phyloP scores from a whole-genome alignment of 2,113 vertebrate genomes.

The Cinclus cinclus region DNA sequence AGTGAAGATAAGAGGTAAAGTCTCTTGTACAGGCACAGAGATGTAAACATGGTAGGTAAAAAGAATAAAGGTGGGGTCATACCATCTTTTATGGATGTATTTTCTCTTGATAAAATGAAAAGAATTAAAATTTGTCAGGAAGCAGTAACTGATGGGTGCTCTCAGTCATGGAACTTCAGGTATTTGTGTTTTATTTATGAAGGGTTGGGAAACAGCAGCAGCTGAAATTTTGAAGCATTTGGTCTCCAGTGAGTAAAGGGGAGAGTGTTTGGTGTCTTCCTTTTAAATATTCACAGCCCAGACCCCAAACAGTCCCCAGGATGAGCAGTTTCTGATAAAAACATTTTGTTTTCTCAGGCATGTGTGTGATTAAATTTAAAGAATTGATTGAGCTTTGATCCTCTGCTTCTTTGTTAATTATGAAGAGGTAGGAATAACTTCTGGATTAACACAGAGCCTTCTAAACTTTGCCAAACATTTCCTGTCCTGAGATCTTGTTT shows the following conservation, averaged over 20 bases:
- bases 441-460: background rate
- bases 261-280: background rate
- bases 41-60: background rate
- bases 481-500: background rate
- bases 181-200: background rate
- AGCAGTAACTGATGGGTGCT: background rate
- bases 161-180: background rate
- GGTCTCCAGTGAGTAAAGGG: background rate
- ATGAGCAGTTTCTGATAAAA: background rate
- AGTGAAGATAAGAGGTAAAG: background rate
- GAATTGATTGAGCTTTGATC: background rate
- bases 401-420: background rate
- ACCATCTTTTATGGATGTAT: background rate
- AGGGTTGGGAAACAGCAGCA: background rate
- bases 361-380: background rate
- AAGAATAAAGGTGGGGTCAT: background rate
- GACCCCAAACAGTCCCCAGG: background rate
- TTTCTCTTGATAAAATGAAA: background rate
- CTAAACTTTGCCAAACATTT: background rate
- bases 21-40: background rate
- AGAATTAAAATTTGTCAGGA: background rate
- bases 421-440: background rate
- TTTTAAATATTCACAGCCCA: background rate
- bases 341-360: background rate
- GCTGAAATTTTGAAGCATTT: background rate